Conservation (phyloP, 2,797 vertebrate genomes). For the Pangasius larnaudii region DNA sequence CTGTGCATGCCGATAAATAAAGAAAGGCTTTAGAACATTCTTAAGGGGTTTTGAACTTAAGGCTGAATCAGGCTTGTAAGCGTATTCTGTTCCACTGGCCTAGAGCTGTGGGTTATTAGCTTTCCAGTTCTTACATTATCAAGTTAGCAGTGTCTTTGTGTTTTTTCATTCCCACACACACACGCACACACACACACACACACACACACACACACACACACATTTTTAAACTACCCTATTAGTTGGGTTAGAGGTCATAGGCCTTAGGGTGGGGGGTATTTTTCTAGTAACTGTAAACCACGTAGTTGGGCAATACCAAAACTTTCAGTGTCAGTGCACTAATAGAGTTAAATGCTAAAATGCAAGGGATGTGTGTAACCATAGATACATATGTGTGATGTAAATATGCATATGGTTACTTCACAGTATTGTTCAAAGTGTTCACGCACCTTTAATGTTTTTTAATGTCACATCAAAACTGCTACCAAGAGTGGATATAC, state of each 20-base stretch:
- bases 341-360: constrained; percentile 61
- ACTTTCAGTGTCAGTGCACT: constrained; percentile 74
- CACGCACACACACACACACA: constrained; percentile 7
- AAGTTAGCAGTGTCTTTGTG: constrained; percentile 64
- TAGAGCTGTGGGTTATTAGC: constrained; percentile 42
- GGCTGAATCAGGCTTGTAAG: constrained; percentile 1
- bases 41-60: neutral
- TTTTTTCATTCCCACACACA: constrained; percentile 57
- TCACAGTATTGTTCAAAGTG: neutral
- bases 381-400: constrained; percentile 28
- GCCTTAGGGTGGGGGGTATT: constrained; percentile 75
- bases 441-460: too few relatives aligned
- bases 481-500: neutral
- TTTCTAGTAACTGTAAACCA: constrained; percentile 76
- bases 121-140: constrained; percentile 51
- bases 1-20: constrained; percentile 13
- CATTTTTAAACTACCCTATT: constrained; percentile 54
- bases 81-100: constrained; percentile 36
- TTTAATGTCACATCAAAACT: neutral
- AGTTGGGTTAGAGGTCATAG: constrained; percentile 67
- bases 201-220: constrained; percentile 12
- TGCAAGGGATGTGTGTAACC: constrained; percentile 38
- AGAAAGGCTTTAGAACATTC: constrained; percentile 24
- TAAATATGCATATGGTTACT: neutral
- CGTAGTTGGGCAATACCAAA: constrained; percentile 69